Base-by-base conservation (phyloP, 2,113 vertebrate genomes). In the Mobula birostris region DNA sequence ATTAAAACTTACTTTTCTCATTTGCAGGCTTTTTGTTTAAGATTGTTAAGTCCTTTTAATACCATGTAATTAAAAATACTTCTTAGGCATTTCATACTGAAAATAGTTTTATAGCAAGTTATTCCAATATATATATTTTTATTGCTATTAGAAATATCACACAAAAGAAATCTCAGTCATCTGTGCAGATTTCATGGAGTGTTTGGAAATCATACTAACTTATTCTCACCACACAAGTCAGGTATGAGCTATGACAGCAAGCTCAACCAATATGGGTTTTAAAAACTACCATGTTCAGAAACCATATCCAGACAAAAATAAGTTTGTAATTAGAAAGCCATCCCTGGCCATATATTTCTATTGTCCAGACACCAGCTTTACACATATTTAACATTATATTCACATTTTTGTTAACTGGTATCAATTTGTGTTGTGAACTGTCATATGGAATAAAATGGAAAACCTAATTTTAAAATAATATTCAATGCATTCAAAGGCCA, bases 301-400 rank as follows among this genome's bases (percentile, higher is more conserved):
- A 87, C 9, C 63, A 11, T 63, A 63, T 63, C 12, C 58, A 61
- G 7, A 14, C 58, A 85, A 58, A 76, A 58, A 63, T 3, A 74
- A 0, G 19, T 61, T 90, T 66, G 61, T 19, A 90, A 66, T 90
- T 66, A 19, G 29, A 66, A 66, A 90, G 11, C n/a, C 7, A 7
- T 15, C 29, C 58, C 56, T 19, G 6, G 61, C 61, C 56, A 68
- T 66, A 66, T 29, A 66, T n/a, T 5, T n/a, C 29, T 90, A 66
- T 66, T n/a, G n/a, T 19, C 85, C 15, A n/a, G 14, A 90, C n/a
- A 7, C 7, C 85, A 90, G 32, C n/a, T n/a, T 21, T 90, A n/a
- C n/a, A 90, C 61, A 90, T 90, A 6, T 7, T 88, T 63, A 87
- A 87, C 29, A 63, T 85, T 85, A 85, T 87, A 29, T 61, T 66